These are phyloP conservation scores for Drosophila seclusa DNA, from an alignment of 2,888 invertebrate species.

Conservation along the genomic window DNA sequence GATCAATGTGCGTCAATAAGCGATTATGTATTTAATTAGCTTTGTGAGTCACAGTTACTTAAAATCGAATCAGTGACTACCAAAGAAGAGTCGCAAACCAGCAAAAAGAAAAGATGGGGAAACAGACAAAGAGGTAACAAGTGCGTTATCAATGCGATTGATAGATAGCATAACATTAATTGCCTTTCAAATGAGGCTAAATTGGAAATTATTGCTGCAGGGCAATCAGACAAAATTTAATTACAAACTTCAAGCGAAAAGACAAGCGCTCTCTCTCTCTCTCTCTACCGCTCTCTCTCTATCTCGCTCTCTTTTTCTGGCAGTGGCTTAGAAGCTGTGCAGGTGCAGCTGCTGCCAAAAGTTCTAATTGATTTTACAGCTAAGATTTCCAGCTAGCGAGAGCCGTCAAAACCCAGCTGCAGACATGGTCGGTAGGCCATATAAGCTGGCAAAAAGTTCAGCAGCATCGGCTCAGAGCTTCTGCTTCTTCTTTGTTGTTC, in stretches of 20 bases:
- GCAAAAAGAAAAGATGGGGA: background rate
- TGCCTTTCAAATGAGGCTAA: conserved; percentile 67
- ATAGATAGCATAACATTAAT: conserved; percentile 61
- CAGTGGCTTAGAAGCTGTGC: conserved; percentile 9
- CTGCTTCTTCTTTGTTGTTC: conserved; percentile 49
- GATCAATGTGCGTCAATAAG: conserved; percentile 24
- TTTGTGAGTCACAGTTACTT: conserved; percentile 43
- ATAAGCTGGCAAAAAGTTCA: conserved; percentile 64
- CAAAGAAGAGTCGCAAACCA: conserved; percentile 3
- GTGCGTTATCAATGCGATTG: conserved; percentile 62
- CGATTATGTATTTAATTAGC: conserved; percentile 5
- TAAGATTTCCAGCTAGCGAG: conserved; percentile 24
- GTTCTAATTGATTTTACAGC: conserved; percentile 77
- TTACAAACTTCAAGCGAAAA: conserved; percentile 54
- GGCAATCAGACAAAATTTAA: conserved; percentile 70
- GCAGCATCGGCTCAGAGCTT: conserved; percentile 23
- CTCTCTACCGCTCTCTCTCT: background rate
- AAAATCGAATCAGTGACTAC: conserved; percentile 34
- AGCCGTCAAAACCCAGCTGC: conserved; percentile 41
- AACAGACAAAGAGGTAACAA: conserved; percentile 14
- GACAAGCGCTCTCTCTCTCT: conserved; percentile 11
- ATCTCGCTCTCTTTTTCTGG: background rate
- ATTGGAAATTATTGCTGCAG: conserved; percentile 69
- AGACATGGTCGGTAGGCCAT: conserved; percentile 41
- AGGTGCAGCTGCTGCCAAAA: conserved; percentile 67